Evolutionary conservation across 2,888 invertebrate genomes (phyloP), one percentile per base, ranked within the genome.

Genomic region (Torymus aiolomorphi): DNA sequence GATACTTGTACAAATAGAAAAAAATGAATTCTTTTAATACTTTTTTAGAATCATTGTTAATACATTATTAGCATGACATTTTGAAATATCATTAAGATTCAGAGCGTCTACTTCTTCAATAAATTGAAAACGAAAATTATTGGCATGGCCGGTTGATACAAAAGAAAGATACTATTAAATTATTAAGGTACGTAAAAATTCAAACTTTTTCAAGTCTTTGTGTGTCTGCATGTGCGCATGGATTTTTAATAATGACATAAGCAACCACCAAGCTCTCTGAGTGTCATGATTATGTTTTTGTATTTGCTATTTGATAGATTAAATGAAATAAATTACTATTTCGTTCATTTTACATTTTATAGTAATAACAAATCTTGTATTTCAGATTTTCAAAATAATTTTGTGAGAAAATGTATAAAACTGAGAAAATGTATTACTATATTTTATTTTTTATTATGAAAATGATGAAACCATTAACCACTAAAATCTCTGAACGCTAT

Each of bases 391-490:
- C 31, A 31, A 5, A 31, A 31, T 5, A 5, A 5, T 31, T 31
- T 31, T 31, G 5, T 31, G 31, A 31, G 31, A 31, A 31, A 31
- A 31, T 31, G 3, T 31, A 31, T 31, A 31, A 31, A 31, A 31
- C 5, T 31, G 31, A n/a, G 3, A 31, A 5, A 5, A 31, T 5
- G 31, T 54, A 12, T 52, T 62, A 56, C n/a, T n/a, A n/a, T n/a
- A n/a, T n/a, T n/a, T n/a, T 51, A 16, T 24, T 24, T 20, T 66
- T 52, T 59, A 10, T 52, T 52, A 52, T n/a, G 52, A 56, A n/a
- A 11, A 73, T 81, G 81, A 81, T 81, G 81, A 81, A 4, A 70
- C 67, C 61, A 59, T 66, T 72, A 78, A 78, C 81, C 81, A 81
- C 81, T 78, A 81, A 80, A 71, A 70, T 82, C 66, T 63, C 59